phyloP scores from a whole-genome alignment of 1,140 invertebrate species.

The Drosophila kepulauana region DNA sequence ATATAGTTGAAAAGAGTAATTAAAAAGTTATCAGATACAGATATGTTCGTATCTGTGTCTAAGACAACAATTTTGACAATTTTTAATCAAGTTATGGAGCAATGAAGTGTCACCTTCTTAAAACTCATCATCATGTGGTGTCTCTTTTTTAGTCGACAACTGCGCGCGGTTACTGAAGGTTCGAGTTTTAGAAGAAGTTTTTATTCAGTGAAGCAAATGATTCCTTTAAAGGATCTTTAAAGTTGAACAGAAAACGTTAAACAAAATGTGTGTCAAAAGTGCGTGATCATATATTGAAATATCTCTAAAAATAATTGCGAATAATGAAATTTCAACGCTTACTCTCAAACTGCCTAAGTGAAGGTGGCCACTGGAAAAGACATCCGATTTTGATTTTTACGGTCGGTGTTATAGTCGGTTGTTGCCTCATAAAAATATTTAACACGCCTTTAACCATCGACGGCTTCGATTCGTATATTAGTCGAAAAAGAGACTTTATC shows the following conservation, averaged over 20 bases:
- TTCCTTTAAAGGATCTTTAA: background rate
- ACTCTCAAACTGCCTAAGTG: constrained; percentile 1
- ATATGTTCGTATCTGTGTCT: constrained; percentile 16
- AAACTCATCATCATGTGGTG: constrained; percentile 4
- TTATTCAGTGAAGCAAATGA: background rate
- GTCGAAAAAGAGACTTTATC: background rate
- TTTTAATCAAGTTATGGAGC: constrained; percentile 9
- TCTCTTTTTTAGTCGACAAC: constrained; percentile 6
- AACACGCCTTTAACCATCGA: constrained; percentile 15
- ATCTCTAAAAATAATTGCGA: background rate
- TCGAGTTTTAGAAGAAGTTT: background rate
- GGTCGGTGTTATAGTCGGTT: constrained; percentile 18
- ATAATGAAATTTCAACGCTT: constrained; percentile 19
- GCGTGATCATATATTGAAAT: background rate
- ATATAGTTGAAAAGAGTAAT: constrained; percentile 7
- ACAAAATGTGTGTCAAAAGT: background rate
- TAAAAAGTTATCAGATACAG: constrained; percentile 13
- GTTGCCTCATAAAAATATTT: constrained; percentile 27
- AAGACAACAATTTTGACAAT: background rate
- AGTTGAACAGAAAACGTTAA: background rate
- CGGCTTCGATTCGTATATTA: constrained; percentile 4
- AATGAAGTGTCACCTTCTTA: background rate
- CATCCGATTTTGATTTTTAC: constrained; percentile 18
- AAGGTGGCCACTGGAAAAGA: constrained; percentile 16
- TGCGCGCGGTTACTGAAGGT: background rate